phyloP scores from a whole-genome alignment of 2,888 invertebrate species.

The Hirtodrosophila trivittata region DNA sequence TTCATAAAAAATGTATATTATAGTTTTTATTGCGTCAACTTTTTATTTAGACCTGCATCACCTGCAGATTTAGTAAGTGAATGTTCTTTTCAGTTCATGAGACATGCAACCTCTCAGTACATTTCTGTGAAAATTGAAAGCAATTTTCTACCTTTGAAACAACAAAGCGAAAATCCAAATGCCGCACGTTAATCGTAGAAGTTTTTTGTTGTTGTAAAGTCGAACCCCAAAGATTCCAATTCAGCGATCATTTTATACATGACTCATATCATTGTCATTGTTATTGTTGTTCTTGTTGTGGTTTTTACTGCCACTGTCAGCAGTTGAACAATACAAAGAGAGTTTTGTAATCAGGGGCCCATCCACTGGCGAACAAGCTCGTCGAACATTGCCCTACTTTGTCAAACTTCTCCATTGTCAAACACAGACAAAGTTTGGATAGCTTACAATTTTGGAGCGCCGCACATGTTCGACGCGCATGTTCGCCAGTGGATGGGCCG shows the following conservation, averaged over 20 bases:
- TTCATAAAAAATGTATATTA: conserved; percentile 29
- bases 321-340: conserved; percentile 49
- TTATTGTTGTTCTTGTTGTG: too few relatives aligned
- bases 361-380: too few relatives aligned
- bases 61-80: conserved; percentile 31
- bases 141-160: conserved; percentile 2
- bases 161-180: conserved; percentile 43
- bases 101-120: too few relatives aligned
- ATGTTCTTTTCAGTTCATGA: too few relatives aligned
- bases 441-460: too few relatives aligned
- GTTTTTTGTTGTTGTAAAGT: too few relatives aligned
- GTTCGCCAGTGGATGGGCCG: too few relatives aligned
- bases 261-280: conserved; percentile 43
- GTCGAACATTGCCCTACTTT: too few relatives aligned
- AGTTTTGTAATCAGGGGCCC: conserved; percentile 71
- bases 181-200: conserved; percentile 30
- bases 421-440: too few relatives aligned
- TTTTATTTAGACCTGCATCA: conserved; percentile 61
- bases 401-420: too few relatives aligned
- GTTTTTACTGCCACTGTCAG: conserved; percentile 51
- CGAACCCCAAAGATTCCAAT: conserved; percentile 18
- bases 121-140: too few relatives aligned
- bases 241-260: conserved; percentile 52
- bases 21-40: conserved; percentile 11
- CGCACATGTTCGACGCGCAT: too few relatives aligned